Percentiles rank a stretch among this genome's conserved stretches.
Evolutionary conservation across 1,140 invertebrate genomes (phyloP).

Genomic region (Zophobas morio): DNA sequence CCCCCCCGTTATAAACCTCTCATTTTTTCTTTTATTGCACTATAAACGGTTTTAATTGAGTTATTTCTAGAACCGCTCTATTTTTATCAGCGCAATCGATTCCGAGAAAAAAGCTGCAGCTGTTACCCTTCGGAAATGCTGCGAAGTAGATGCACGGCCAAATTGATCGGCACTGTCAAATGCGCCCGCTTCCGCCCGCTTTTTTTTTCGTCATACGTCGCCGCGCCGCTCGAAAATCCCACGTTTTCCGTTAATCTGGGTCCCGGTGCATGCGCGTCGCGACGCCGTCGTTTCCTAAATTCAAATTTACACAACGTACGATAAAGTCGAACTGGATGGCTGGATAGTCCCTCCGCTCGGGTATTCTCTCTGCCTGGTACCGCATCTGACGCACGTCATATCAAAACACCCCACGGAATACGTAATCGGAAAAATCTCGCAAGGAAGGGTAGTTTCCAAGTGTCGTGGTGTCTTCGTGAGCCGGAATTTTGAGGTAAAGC

Average conservation of each 20-base stretch:
- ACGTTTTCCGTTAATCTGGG: not conserved
- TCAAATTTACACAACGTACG: constrained; percentile 55
- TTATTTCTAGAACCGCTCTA: constrained; percentile 20
- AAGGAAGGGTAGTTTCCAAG: constrained; percentile 1
- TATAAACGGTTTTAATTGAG: constrained; percentile 26
- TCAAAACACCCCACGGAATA: constrained; percentile 18
- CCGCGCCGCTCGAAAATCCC: not conserved
- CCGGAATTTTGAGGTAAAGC: constrained; percentile 22
- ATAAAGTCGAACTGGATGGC: constrained; percentile 60
- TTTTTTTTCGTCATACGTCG: not conserved
- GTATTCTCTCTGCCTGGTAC: constrained; percentile 60
- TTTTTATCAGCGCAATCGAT: constrained; percentile 23
- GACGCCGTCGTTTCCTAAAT: constrained; percentile 53
- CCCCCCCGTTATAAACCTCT: not conserved
- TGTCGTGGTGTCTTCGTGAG: not conserved
- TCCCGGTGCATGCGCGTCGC: constrained; percentile 54
- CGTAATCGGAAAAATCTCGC: not conserved
- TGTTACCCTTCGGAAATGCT: not conserved
- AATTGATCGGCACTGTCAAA: not conserved
- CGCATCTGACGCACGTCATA: constrained; percentile 46
- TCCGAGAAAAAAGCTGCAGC: constrained; percentile 18
- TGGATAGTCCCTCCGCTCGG: constrained; percentile 57
- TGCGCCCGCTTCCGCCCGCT: constrained; percentile 6
- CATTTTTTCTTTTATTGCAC: constrained; percentile 15
- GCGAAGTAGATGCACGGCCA: not conserved